Evolutionary conservation across 2,888 invertebrate species (phyloP).

Genomic region (Gastrophysa polygoni): DNA sequence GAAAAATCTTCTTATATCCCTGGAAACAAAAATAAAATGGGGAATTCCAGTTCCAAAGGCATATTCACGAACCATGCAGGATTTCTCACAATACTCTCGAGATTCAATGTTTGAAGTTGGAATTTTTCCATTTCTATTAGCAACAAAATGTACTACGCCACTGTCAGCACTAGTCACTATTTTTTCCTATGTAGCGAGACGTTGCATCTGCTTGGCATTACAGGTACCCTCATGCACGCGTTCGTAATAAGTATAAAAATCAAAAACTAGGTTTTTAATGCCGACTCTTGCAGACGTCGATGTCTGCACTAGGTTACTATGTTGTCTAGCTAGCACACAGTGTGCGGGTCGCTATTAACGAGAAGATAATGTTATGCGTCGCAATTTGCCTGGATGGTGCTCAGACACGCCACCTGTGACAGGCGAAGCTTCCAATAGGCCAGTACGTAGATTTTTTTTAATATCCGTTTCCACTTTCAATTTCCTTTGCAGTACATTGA

Average conservation of each 20-base stretch:
- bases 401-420: background rate
- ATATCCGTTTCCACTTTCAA: no score
- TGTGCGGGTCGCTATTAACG: conserved; percentile 13
- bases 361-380: background rate
- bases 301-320: conserved; percentile 47
- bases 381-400: background rate
- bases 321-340: conserved; percentile 40
- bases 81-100: no score
- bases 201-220: conserved; percentile 34
- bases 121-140: no score
- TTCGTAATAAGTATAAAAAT: conserved; percentile 26
- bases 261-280: conserved; percentile 43
- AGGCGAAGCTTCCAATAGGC: background rate
- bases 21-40: no score
- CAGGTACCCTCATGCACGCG: conserved; percentile 37
- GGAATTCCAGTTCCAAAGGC: no score
- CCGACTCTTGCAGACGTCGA: conserved; percentile 33
- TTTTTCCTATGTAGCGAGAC: conserved; percentile 31
- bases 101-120: no score
- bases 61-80: no score
- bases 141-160: background rate
- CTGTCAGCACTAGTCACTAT: conserved; percentile 25
- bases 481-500: no score
- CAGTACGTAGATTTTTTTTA: no score
- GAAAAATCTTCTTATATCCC: no score